These are phyloP conservation scores for Lethrus apterus DNA, from an alignment of 1,140 invertebrate genomes.

Conservation along the genomic window DNA sequence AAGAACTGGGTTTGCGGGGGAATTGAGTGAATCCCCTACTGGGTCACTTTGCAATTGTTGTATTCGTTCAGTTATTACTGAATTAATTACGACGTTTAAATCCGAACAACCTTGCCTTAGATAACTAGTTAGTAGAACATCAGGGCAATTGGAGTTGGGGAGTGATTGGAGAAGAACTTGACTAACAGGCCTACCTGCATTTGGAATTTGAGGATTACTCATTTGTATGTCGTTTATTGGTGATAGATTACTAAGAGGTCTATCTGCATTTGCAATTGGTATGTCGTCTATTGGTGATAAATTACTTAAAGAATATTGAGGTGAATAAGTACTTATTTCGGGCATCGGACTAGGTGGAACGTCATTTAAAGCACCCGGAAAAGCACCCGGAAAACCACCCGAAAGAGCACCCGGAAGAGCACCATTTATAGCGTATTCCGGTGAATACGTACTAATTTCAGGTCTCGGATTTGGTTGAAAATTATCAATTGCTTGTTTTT, in stretches of 20 bases:
- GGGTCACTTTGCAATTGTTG: too few relatives aligned
- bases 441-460: not conserved
- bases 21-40: not conserved
- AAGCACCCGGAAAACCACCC: not conserved
- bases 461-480: too few relatives aligned
- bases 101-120: conserved; percentile 36
- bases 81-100: conserved; percentile 37
- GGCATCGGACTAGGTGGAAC: conserved; percentile 22
- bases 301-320: conserved; percentile 27
- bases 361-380: not conserved
- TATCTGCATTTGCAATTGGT: too few relatives aligned
- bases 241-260: too few relatives aligned
- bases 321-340: conserved; percentile 32
- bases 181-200: not conserved
- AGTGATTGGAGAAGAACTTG: conserved; percentile 8
- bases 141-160: conserved; percentile 22
- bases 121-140: conserved; percentile 31
- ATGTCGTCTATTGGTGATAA: not conserved
- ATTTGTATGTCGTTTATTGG: too few relatives aligned
- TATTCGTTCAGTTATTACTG: conserved; percentile 34
- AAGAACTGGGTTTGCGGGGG: conserved; percentile 8
- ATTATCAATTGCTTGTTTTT: conserved; percentile 3
- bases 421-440: conserved; percentile 1
- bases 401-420: not conserved
- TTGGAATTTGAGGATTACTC: not conserved